These are phyloP conservation scores for Montipora cactus DNA, from an alignment of 64 coral and sea anemone species.

Conservation along the genomic window DNA sequence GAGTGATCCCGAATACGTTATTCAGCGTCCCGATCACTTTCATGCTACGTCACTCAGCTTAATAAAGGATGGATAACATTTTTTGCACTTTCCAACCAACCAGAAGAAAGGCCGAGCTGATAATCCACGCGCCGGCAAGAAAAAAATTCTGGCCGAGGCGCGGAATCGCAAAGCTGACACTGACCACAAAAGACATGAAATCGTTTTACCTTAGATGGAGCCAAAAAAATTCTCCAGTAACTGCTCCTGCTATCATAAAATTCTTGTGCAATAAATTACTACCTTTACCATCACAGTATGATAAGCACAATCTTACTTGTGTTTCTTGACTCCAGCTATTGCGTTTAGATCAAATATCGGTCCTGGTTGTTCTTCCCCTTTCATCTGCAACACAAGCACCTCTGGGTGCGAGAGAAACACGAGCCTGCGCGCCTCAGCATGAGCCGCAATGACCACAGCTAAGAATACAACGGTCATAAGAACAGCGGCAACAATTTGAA, in stretches of 20 bases:
- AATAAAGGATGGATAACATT: too few relatives aligned
- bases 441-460: constrained; percentile 71
- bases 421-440: constrained; percentile 84
- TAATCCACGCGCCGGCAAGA: too few relatives aligned
- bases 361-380: constrained; percentile 69
- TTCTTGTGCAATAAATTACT: not conserved
- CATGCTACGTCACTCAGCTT: too few relatives aligned
- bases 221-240: too few relatives aligned
- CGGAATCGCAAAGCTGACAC: too few relatives aligned
- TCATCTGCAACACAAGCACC: constrained; percentile 72
- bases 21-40: too few relatives aligned
- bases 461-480: constrained; percentile 78
- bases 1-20: too few relatives aligned
- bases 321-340: constrained; percentile 78
- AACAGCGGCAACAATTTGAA: constrained; percentile 57
- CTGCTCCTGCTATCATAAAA: too few relatives aligned
- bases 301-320: constrained; percentile 36
- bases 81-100: too few relatives aligned
- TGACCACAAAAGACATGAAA: too few relatives aligned
- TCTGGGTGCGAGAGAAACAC: constrained; percentile 68
- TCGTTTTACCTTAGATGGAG: not conserved
- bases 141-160: too few relatives aligned
- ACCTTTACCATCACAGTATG: not conserved
- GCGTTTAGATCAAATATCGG: constrained; percentile 90
- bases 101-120: too few relatives aligned